A percentile compares a stretch with the other conserved stretches of the same genome.
phyloP scores from a whole-genome alignment of 2,888 invertebrate species.

The Monoplex corrugatus region DNA sequence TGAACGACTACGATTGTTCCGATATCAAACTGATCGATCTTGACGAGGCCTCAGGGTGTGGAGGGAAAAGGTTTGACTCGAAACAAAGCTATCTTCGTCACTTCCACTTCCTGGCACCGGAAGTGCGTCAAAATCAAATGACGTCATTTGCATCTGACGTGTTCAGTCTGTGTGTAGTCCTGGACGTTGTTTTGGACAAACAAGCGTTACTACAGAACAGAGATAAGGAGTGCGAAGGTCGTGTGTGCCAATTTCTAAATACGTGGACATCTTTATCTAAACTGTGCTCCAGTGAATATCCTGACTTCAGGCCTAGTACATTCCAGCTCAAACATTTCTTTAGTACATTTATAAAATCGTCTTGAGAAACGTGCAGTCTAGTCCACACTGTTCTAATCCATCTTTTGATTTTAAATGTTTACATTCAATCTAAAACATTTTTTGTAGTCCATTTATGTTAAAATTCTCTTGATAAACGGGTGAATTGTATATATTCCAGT shows the following conservation, averaged over 20 bases:
- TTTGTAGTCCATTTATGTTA: too few species aligned
- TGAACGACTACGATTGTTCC: background rate
- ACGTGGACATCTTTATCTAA: background rate
- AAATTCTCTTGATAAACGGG: too few species aligned
- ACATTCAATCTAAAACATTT: too few species aligned
- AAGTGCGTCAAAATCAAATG: constrained; percentile 32
- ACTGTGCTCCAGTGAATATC: background rate
- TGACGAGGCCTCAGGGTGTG: background rate
- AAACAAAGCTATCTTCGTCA: background rate
- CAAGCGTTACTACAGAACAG: background rate
- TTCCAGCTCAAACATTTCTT: constrained; percentile 19
- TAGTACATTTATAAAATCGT: background rate
- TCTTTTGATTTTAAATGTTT: too few species aligned
- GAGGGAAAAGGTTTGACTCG: background rate
- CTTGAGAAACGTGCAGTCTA: background rate
- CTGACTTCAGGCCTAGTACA: background rate
- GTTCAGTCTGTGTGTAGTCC: constrained; percentile 17
- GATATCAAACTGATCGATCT: constrained; percentile 24
- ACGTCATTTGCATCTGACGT: constrained; percentile 31
- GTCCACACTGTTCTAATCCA: too few species aligned
- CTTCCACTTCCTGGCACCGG: constrained; percentile 27
- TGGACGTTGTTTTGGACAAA: background rate
- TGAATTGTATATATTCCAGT: too few species aligned
- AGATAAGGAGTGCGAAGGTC: background rate
- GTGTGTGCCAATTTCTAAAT: background rate